Base-by-base conservation (phyloP, 2,888 invertebrate genomes). In the Lasioglossum leucozonium region DNA sequence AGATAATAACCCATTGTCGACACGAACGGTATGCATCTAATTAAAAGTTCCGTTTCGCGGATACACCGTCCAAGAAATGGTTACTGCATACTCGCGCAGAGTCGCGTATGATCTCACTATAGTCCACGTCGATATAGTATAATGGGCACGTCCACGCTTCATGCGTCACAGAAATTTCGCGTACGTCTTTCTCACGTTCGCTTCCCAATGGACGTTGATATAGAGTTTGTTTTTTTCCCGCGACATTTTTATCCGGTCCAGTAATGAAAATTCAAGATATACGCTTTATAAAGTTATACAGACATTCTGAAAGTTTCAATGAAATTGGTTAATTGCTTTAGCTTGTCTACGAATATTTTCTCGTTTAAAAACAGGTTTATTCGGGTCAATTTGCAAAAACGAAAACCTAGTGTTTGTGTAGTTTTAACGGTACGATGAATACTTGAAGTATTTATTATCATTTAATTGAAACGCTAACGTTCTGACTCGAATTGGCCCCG, bases 21-120 rank as follows among this genome's bases (percentile, higher is more conserved):
- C 62, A 6, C 18, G 62, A 30, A 62, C 62, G 62, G 62, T 62
- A 62, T 62, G 62, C 62, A 62, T 16, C 62, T 62, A 62, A 62
- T 62, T 62, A 62, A 62, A 62, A 62, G 62, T 62, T 62, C 16
- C 2, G 30, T 62, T 62, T 16, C 30, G 30, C 18, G 37, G 72
- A 73, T 40, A 55, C 47, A 74, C 26, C 51, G 62, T 30, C 62
- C 16, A 62, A 62, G 62, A 62, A 62, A 73, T 18, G 62, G 62
- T 30, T 16, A 62, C 30, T 30, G 30, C 62, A 6, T 30, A 16
- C 30, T 30, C 0, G 62, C 16, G 62, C 62, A 6, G 16, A 30
- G 30, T 62, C 30, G 30, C 16, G 62, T 30, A 62, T 30, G 30
- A 30, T 16, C 16, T 16, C 30, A 2, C 62, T 30, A 18, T 18